Conservation (phyloP, 1,140 invertebrate genomes). For the Geopemphigus sp. region DNA sequence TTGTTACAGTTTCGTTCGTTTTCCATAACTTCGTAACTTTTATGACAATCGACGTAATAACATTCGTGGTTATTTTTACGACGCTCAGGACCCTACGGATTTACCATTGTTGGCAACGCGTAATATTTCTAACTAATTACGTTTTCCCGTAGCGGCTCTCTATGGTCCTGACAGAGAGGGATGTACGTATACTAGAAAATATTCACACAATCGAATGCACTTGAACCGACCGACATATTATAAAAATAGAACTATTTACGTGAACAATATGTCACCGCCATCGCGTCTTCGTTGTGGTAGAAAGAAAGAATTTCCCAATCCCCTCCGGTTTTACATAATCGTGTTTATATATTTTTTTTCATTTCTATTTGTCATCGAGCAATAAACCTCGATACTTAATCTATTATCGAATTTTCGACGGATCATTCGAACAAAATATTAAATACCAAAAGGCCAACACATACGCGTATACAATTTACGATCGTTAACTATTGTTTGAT, state of each 20-base stretch:
- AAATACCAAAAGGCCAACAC: too few relatives aligned
- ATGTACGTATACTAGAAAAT: neutral
- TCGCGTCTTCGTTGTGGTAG: neutral
- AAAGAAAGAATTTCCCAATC: neutral
- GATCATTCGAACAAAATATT: neutral
- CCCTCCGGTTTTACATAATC: neutral
- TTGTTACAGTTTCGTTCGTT: conserved; percentile 7
- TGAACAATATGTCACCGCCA: neutral
- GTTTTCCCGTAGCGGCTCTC: neutral
- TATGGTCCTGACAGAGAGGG: too few relatives aligned
- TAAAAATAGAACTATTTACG: neutral
- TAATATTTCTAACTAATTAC: neutral
- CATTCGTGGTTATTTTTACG: neutral
- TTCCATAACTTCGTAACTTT: conserved; percentile 11
- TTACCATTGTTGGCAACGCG: too few relatives aligned
- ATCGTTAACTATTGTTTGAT: neutral
- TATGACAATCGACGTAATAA: conserved; percentile 1
- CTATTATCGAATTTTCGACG: neutral
- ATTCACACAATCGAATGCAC: neutral
- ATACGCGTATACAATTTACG: neutral
- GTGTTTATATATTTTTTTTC: neutral
- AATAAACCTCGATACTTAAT: neutral
- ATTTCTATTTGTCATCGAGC: neutral
- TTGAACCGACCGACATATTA: too few relatives aligned
- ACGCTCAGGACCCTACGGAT: neutral